Evolutionary conservation across 2,113 vertebrate species (phyloP).

Genomic region (Sisor rabdophorus): DNA sequence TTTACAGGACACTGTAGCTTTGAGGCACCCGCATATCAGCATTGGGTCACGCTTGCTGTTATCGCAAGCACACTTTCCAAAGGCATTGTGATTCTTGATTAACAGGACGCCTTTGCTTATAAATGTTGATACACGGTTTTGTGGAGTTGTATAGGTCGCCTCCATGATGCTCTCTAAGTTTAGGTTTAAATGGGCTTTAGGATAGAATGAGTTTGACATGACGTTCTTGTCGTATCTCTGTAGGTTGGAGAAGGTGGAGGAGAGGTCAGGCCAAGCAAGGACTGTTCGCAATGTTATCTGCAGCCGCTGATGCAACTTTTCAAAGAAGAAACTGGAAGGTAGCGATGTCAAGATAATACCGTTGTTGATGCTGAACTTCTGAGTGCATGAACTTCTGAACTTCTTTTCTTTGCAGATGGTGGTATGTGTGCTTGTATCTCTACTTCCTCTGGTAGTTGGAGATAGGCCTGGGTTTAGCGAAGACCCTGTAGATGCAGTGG

Average conservation of each 20-base stretch:
- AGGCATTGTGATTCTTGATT: conserved; percentile 62
- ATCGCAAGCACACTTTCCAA: conserved; percentile 58
- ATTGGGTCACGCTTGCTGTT: conserved; percentile 52
- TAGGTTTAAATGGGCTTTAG: conserved; percentile 57
- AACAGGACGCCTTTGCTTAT: conserved; percentile 58
- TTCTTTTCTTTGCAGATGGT: conserved; percentile 58
- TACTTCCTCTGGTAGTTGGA: conserved; percentile 68
- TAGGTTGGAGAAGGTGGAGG: conserved; percentile 68
- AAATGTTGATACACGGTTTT: conserved; percentile 56
- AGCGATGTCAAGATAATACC: background rate
- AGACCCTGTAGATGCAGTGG: conserved; percentile 51
- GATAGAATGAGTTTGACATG: conserved; percentile 39
- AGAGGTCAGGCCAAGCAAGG: conserved; percentile 52
- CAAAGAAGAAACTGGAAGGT: conserved; percentile 54
- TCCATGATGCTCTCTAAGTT: conserved; percentile 61
- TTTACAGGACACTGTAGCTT: conserved; percentile 54
- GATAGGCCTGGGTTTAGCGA: conserved; percentile 54
- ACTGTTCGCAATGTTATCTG: conserved; percentile 49
- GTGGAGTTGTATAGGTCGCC: conserved; percentile 54
- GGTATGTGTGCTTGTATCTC: conserved; percentile 66
- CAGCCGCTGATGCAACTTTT: conserved; percentile 52
- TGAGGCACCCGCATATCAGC: conserved; percentile 64
- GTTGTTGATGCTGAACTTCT: conserved; percentile 4
- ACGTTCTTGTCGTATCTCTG: conserved; percentile 57
- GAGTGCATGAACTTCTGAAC: conserved; percentile 1